Conservation (phyloP, 37 sponge, comb jelly and placozoan species). For the Theonella swinhoei region DNA sequence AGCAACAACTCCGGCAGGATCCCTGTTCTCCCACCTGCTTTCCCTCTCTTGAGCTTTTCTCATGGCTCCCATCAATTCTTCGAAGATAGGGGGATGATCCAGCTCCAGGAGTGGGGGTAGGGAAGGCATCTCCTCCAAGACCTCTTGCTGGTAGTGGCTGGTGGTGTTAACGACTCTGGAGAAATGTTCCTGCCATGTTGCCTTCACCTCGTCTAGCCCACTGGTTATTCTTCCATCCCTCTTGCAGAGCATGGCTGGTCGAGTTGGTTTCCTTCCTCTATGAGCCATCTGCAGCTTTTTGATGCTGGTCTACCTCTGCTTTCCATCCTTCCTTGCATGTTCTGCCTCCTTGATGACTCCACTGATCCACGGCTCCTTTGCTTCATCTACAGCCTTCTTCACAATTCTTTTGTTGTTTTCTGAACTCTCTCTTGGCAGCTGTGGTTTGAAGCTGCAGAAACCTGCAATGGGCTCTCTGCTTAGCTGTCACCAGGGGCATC, state of each 20-base stretch:
- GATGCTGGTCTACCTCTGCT: conserved; percentile 31
- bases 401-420: conserved; percentile 16
- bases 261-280: conserved; percentile 9
- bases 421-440: conserved; percentile 16
- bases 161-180: not conserved
- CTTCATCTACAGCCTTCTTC: conserved; percentile 32
- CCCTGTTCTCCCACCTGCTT: conserved; percentile 32
- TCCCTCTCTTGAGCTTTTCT: conserved; percentile 31
- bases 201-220: conserved; percentile 17
- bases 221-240: not conserved
- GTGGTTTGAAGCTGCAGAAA: conserved; percentile 7
- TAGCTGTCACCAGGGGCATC: conserved; percentile 35
- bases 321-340: conserved; percentile 1
- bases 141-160: conserved; percentile 15
- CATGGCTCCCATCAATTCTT: conserved; percentile 18
- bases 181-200: conserved; percentile 23
- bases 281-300: conserved; percentile 27
- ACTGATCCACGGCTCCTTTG: conserved; percentile 25
- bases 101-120: conserved; percentile 1
- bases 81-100: conserved; percentile 35
- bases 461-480: conserved; percentile 31
- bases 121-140: conserved; percentile 1
- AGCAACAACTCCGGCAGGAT: conserved; percentile 40
- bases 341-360: conserved; percentile 25
- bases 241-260: not conserved